Evolutionary conservation across 2,113 vertebrate genomes (phyloP).

Genomic region (Entomyzon cyanotis): DNA sequence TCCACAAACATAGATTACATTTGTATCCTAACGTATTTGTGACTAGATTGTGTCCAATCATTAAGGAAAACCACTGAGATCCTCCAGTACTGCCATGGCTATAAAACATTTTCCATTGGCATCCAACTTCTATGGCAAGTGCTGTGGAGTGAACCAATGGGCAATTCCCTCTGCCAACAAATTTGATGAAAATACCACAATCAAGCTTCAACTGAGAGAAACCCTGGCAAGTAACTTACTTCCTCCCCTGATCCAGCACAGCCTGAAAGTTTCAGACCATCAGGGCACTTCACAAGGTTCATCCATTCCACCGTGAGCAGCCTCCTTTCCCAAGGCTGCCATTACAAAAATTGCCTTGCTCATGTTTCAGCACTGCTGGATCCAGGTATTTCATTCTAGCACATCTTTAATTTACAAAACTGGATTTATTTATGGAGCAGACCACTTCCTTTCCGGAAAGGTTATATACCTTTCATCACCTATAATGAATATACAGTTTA

Average conservation of each 20-base stretch:
- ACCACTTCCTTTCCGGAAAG: neutral
- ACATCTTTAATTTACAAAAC: constrained; percentile 23
- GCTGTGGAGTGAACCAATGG: neutral
- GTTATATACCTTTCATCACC: constrained; percentile 36
- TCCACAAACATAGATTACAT: neutral
- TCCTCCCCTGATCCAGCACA: neutral
- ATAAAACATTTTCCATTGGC: neutral
- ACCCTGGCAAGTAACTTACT: neutral
- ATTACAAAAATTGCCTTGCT: neutral
- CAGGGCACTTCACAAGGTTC: neutral
- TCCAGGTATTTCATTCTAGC: constrained; percentile 8
- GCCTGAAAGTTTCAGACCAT: neutral
- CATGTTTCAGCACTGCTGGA: neutral
- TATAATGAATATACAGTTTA: constrained; percentile 21
- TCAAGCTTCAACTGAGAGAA: neutral
- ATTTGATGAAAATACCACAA: neutral
- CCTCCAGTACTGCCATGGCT: neutral
- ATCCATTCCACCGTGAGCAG: neutral
- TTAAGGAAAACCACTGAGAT: neutral
- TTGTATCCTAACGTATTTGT: neutral
- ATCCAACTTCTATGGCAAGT: neutral
- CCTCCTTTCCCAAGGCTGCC: constrained; percentile 11
- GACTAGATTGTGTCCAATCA: neutral
- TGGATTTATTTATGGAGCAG: neutral
- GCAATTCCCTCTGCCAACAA: neutral